Evolutionary conservation across 2,888 invertebrate species (phyloP), one percentile per base, ranked within the genome.

Genomic region (Anodontia alba): DNA sequence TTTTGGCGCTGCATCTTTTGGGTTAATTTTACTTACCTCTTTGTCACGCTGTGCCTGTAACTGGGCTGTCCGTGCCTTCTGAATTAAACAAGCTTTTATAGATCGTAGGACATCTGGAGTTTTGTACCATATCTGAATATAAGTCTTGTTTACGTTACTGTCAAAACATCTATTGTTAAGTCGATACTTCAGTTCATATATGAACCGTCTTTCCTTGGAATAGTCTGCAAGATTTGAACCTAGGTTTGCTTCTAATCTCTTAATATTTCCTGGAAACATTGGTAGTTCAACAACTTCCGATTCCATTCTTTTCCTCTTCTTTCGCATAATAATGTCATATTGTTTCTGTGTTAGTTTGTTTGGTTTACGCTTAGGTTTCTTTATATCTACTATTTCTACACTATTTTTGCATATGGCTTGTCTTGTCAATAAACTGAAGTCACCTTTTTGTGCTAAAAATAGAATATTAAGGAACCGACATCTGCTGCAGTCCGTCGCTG

Each of bases 191-290:
- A 38, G 10, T 42, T 67, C 38, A 20, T 38, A 42, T 8, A 67
- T 38, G 17, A 36, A 67, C 8, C 42, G 20, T n/a, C 33, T 23
- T 20, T 67, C 20, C 67, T 67, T 36, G 10, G 67, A 29, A 20
- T 33, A 66, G 17, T 66, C 26, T 12, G 17, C 66, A 15, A 67
- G 67, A 10, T 8, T 33, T 33, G 38, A 5, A 12, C 67, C 67
- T 12, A 67, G 36, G 5, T 36, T 67, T 26, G 23, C n/a, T 20
- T 67, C 67, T 7, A 67, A 36, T 31, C 23, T 67, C 23, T 42
- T 36, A n/a, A 42, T 33, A n/a, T 67, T 67, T 67, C 67, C 67
- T 1, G 67, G 67, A 33, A 67, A 67, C 67, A 67, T 67, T 1
- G 67, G 67, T 12, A 67, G 36, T 7, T 5, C 23, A 36, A 67